Percentiles rank a stretch among this genome's conserved stretches.
phyloP scores from a whole-genome alignment of 2,888 invertebrate species.

The Phrixothrix hirtus region DNA sequence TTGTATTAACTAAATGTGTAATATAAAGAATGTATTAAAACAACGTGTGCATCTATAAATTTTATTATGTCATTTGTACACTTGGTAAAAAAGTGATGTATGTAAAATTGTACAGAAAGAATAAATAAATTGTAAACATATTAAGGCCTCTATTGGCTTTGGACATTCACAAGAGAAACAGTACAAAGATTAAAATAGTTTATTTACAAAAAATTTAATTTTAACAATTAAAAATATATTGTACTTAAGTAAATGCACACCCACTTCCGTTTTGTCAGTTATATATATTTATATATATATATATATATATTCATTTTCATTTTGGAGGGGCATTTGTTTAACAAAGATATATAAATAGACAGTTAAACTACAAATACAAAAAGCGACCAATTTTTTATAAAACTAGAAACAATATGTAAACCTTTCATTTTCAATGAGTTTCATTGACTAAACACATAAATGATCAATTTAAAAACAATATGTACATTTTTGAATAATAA shows the following conservation, averaged over 20 bases:
- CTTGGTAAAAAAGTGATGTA: slow-evolving; percentile 44
- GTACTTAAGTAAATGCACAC: slow-evolving; percentile 39
- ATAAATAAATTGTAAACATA: slow-evolving; percentile 39
- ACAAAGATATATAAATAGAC: slow-evolving; percentile 12
- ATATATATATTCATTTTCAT: slow-evolving; percentile 10
- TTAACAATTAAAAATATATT: slow-evolving; percentile 45
- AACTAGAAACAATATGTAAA: background rate
- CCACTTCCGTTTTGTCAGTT: slow-evolving; percentile 33
- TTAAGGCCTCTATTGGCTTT: slow-evolving; percentile 54
- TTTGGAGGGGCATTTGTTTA: slow-evolving; percentile 16
- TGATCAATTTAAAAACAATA: background rate
- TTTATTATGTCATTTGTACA: slow-evolving; percentile 39
- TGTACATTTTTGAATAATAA: background rate
- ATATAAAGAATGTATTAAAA: slow-evolving; percentile 11
- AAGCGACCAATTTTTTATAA: slow-evolving; percentile 5
- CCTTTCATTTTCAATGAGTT: background rate
- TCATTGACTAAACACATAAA: background rate
- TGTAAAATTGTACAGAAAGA: slow-evolving; percentile 40
- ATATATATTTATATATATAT: no score
- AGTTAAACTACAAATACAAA: slow-evolving; percentile 7
- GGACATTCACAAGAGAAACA: slow-evolving; percentile 45
- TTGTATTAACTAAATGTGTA: background rate
- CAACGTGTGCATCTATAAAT: slow-evolving; percentile 38
- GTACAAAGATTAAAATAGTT: slow-evolving; percentile 43
- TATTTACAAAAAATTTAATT: slow-evolving; percentile 41